A percentile compares a stretch with the other conserved stretches of the same genome.
phyloP scores from a whole-genome alignment of 2,888 invertebrate species.

The Pachycephus smyrnensis region DNA sequence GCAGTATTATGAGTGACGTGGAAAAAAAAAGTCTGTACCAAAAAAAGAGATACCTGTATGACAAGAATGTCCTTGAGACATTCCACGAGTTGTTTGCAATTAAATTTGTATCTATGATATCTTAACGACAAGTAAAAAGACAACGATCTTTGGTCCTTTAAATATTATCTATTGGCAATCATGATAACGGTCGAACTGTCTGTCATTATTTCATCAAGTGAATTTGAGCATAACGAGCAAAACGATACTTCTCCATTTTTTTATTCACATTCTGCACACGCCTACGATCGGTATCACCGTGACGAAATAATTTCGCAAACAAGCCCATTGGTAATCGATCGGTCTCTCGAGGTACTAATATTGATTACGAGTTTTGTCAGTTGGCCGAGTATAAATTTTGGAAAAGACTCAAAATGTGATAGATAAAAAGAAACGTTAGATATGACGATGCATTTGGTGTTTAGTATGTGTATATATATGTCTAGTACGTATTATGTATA shows the following conservation, averaged over 20 bases:
- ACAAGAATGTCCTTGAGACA: background rate
- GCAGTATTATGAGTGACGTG: background rate
- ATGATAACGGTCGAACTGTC: background rate
- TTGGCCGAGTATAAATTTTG: background rate
- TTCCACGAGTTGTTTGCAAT: background rate
- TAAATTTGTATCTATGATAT: background rate
- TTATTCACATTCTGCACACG: background rate
- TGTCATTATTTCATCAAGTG: background rate
- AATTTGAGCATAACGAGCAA: background rate
- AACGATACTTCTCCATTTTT: background rate
- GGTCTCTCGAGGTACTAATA: background rate
- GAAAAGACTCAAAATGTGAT: no score
- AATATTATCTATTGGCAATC: background rate
- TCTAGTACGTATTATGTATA: background rate
- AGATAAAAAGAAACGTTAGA: no score
- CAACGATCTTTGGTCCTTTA: background rate
- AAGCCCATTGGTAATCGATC: background rate
- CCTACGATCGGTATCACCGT: background rate
- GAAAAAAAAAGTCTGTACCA: background rate
- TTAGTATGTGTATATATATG: background rate
- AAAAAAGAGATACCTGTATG: background rate
- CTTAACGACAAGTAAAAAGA: background rate
- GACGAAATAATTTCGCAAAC: background rate
- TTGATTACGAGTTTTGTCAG: background rate
- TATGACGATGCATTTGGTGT: no score